Conservation (phyloP, 2,888 invertebrate species). For the Volucella bombylans region DNA sequence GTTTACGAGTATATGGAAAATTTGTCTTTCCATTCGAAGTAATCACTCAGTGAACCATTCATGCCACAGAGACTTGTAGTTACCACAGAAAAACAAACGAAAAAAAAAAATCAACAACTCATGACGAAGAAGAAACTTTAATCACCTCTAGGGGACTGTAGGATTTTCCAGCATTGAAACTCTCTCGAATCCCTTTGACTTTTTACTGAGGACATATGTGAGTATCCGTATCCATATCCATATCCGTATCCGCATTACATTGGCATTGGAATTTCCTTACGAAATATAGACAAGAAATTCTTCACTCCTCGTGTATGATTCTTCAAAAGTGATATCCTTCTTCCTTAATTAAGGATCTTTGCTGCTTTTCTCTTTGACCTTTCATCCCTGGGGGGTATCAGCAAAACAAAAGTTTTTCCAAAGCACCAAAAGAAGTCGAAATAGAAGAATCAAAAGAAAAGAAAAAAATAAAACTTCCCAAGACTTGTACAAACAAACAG, state of each 20-base stretch:
- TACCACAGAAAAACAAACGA: conserved; percentile 1
- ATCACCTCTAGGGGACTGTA: neutral
- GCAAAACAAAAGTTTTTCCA: conserved; percentile 36
- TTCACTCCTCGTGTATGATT: conserved; percentile 20
- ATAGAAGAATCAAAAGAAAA: neutral
- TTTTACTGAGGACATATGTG: conserved; percentile 9
- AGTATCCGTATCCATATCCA: too few species aligned
- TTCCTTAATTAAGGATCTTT: conserved; percentile 30
- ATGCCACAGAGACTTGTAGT: neutral
- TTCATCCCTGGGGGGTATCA: conserved; percentile 17
- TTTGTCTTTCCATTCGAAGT: conserved; percentile 7
- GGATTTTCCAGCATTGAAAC: neutral
- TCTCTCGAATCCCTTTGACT: conserved; percentile 9
- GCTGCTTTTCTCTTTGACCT: conserved; percentile 10
- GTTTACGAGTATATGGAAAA: conserved; percentile 6
- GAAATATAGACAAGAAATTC: conserved; percentile 21
- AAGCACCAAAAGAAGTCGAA: neutral
- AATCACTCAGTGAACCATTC: conserved; percentile 15
- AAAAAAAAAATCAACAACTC: too few species aligned
- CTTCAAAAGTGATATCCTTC: conserved; percentile 31
- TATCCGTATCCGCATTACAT: neutral
- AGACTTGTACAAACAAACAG: conserved; percentile 17
- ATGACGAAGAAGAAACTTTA: conserved; percentile 16
- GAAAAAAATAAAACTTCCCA: conserved; percentile 5
- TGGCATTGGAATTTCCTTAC: conserved; percentile 20